phyloP scores from a whole-genome alignment of 2,888 invertebrate species.

The Drosophila maculinotata region DNA sequence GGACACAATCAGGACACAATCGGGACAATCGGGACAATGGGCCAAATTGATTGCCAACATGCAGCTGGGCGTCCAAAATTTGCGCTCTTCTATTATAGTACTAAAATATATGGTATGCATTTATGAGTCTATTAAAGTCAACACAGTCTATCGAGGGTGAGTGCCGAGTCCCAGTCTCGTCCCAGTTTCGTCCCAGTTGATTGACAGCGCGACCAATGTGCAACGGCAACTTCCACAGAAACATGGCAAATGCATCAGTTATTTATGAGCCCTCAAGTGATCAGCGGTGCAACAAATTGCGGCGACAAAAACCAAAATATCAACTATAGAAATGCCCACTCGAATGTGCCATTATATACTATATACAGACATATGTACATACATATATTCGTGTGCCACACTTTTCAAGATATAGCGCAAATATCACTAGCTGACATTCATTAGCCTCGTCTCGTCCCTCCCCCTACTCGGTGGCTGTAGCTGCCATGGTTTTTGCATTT shows the following conservation, averaged over 20 bases:
- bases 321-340: constrained; percentile 21
- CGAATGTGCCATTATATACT: constrained; percentile 7
- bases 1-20: constrained; percentile 33
- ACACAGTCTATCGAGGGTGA: constrained; percentile 30
- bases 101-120: too few relatives aligned
- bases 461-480: background rate
- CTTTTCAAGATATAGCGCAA: constrained; percentile 2
- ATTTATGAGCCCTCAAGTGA: constrained; percentile 58
- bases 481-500: constrained; percentile 84
- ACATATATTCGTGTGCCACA: background rate
- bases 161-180: constrained; percentile 16
- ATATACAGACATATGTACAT: background rate
- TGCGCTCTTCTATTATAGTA: constrained; percentile 14
- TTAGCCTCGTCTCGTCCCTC: constrained; percentile 30
- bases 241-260: constrained; percentile 38
- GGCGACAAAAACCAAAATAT: constrained; percentile 22
- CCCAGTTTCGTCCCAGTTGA: constrained; percentile 54
- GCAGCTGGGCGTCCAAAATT: constrained; percentile 72
- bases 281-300: too few relatives aligned
- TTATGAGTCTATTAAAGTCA: constrained; percentile 76
- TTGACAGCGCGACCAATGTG: constrained; percentile 68
- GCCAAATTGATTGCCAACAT: constrained; percentile 59
- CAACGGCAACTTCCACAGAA: constrained; percentile 7
- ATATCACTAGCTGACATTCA: constrained; percentile 16
- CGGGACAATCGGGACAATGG: constrained; percentile 42